Percentiles rank a stretch among this genome's conserved stretches.
Evolutionary conservation across 1,140 invertebrate species (phyloP).

Genomic region (Scaptomyza montana): DNA sequence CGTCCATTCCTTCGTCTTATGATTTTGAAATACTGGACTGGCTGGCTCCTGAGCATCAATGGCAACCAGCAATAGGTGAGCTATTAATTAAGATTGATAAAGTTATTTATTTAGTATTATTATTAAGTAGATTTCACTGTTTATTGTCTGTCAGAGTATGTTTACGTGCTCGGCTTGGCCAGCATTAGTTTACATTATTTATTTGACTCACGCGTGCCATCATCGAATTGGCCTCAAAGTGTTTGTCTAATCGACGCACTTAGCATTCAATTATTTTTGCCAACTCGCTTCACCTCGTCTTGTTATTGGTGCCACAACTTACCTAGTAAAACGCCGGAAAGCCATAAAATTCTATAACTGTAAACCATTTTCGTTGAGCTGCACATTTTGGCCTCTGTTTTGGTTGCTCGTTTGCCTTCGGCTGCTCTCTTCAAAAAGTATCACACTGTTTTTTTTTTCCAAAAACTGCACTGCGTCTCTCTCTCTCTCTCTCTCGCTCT

Average conservation of each 20-base stretch:
- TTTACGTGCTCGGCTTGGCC: not conserved
- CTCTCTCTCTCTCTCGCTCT: constrained; percentile 41
- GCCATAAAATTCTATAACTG: constrained; percentile 83
- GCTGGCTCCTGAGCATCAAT: constrained; percentile 71
- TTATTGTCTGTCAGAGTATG: not conserved
- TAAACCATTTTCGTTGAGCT: constrained; percentile 83
- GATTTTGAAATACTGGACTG: constrained; percentile 83
- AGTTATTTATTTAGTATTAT: not conserved
- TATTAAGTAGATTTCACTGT: not conserved
- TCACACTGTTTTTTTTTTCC: no score
- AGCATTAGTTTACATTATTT: constrained; percentile 20
- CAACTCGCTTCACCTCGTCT: constrained; percentile 8
- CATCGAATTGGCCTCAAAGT: constrained; percentile 45
- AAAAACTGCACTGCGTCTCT: no score
- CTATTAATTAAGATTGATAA: not conserved
- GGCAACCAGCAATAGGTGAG: constrained; percentile 57
- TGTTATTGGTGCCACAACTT: constrained; percentile 71
- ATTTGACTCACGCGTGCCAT: constrained; percentile 69
- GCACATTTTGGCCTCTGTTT: constrained; percentile 70
- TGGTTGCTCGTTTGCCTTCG: constrained; percentile 25
- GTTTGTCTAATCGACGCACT: constrained; percentile 70
- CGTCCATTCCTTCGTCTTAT: constrained; percentile 86
- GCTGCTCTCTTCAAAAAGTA: constrained; percentile 46
- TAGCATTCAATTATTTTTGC: constrained; percentile 72
- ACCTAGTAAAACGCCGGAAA: constrained; percentile 83